A percentile compares a stretch with the other conserved stretches of the same genome.
phyloP scores from a whole-genome alignment of 1,140 invertebrate genomes.

The Lepidurus couesii region DNA sequence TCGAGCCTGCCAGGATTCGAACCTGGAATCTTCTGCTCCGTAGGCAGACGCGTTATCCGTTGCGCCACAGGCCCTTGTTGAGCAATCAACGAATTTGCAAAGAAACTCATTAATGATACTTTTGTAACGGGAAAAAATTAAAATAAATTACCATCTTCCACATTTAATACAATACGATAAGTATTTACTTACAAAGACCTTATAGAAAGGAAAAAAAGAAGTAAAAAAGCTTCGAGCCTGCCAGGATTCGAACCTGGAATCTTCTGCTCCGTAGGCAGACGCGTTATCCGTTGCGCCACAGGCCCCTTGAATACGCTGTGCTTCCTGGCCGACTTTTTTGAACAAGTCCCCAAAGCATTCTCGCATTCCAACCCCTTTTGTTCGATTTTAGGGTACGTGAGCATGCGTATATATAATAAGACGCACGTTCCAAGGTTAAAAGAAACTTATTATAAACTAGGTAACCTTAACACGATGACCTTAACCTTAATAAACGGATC shows the following conservation, averaged over 20 bases:
- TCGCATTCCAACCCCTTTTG: too few relatives aligned
- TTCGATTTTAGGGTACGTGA: too few relatives aligned
- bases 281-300: constrained; percentile 48
- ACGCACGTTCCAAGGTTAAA: too few relatives aligned
- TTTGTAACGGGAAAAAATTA: too few relatives aligned
- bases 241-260: constrained; percentile 47
- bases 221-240: constrained; percentile 39
- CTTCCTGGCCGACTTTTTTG: background rate
- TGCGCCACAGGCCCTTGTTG: constrained; percentile 43
- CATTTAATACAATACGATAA: background rate
- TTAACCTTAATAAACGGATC: too few relatives aligned
- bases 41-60: constrained; percentile 48
- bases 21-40: constrained; percentile 47
- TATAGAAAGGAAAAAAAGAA: constrained; percentile 16
- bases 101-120: too few relatives aligned
- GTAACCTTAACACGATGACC: too few relatives aligned
- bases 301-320: constrained; percentile 32
- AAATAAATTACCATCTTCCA: background rate
- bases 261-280: constrained; percentile 48
- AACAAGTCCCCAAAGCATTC: too few relatives aligned
- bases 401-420: too few relatives aligned
- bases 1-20: constrained; percentile 45
- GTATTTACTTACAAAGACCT: background rate
- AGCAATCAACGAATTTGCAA: too few relatives aligned
- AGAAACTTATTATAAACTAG: too few relatives aligned